Evolutionary conservation across 2,888 invertebrate genomes (phyloP).

Genomic region (Dicranocentrus wangi): DNA sequence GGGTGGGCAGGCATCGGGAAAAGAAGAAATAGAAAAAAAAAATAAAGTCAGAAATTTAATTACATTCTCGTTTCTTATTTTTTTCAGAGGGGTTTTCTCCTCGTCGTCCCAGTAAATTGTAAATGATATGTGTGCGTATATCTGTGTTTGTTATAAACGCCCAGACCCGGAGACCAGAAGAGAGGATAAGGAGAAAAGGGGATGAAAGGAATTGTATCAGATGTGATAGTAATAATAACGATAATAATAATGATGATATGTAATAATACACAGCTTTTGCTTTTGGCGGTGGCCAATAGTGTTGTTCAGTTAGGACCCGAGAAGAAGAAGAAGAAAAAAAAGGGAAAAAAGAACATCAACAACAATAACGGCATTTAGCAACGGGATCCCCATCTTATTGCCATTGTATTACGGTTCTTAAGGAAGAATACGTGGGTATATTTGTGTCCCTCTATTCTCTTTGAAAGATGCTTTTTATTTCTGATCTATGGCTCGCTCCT

Average conservation of each 20-base stretch:
- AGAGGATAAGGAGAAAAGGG: background rate
- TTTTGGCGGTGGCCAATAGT: constrained; percentile 25
- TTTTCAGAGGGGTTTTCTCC: background rate
- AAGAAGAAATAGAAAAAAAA: constrained; percentile 22
- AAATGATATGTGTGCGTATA: constrained; percentile 34
- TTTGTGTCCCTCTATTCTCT: background rate
- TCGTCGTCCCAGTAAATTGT: constrained; percentile 32
- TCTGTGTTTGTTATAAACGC: too few species aligned
- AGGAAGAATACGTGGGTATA: background rate
- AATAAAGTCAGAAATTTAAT: constrained; percentile 50
- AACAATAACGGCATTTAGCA: constrained; percentile 41
- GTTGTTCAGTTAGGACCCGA: background rate
- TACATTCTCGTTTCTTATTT: constrained; percentile 46
- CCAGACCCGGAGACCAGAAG: too few species aligned
- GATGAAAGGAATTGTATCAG: constrained; percentile 40
- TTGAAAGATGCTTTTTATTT: constrained; percentile 27
- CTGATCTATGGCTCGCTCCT: constrained; percentile 37
- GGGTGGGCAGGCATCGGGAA: constrained; percentile 1
- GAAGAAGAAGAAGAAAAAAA: background rate
- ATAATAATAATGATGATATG: constrained; percentile 48
- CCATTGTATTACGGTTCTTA: constrained; percentile 15
- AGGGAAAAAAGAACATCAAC: constrained; percentile 36
- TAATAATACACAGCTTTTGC: constrained; percentile 31
- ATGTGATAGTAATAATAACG: constrained; percentile 52
- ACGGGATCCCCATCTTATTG: constrained; percentile 29